Conservation (phyloP, 2,888 invertebrate species). For the Antitype chi region DNA sequence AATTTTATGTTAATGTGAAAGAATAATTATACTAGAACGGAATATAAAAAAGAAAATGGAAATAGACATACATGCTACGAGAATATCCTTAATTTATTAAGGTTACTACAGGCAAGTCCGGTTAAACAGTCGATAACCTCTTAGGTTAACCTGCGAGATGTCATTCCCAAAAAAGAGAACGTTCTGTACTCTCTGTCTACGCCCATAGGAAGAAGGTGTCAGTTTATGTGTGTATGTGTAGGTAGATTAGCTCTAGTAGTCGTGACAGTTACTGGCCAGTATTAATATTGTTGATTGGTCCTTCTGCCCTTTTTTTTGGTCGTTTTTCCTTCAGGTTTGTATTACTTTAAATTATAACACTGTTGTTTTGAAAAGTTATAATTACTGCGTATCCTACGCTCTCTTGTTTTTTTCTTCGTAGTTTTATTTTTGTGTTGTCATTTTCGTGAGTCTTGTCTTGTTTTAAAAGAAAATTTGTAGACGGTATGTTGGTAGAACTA, state of each 20-base stretch:
- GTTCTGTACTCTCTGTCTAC: too few relatives aligned
- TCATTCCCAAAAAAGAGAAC: too few relatives aligned
- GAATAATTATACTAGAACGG: too few relatives aligned
- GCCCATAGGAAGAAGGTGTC: too few relatives aligned
- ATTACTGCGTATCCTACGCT: slow-evolving; percentile 28
- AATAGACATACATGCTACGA: too few relatives aligned
- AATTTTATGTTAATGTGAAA: too few relatives aligned
- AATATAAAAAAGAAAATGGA: too few relatives aligned
- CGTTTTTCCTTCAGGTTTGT: not conserved
- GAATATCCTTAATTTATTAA: too few relatives aligned
- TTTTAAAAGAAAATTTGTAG: slow-evolving; percentile 22
- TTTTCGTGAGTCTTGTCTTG: slow-evolving; percentile 1
- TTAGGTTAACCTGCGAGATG: too few relatives aligned
- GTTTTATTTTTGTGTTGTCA: not conserved
- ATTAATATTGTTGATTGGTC: not conserved
- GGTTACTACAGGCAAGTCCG: too few relatives aligned
- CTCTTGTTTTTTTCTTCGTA: not conserved
- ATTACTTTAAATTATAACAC: slow-evolving; percentile 39
- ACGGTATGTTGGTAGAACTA: not conserved
- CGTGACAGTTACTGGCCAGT: not conserved
- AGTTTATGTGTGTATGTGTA: too few relatives aligned
- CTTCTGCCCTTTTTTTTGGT: slow-evolving; percentile 13
- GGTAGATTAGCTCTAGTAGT: not conserved
- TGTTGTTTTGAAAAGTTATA: slow-evolving; percentile 45
- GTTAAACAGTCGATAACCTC: too few relatives aligned